Base-by-base conservation (phyloP, 2,888 invertebrate genomes). In the Ariolimax columbianus region DNA sequence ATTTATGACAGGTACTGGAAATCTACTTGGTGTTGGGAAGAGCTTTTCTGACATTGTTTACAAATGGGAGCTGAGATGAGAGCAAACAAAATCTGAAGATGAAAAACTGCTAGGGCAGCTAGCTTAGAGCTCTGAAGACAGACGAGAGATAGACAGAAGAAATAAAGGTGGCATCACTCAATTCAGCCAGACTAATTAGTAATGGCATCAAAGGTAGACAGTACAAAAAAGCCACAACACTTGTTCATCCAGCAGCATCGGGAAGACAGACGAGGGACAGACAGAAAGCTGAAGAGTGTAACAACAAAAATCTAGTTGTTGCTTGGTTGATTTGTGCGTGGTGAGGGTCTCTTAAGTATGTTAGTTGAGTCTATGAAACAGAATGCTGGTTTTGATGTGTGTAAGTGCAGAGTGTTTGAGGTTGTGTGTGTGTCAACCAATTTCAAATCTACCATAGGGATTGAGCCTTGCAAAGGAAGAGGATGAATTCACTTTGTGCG, bases 401-500 rank as follows among this genome's bases (percentile, higher is more conserved):
- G 59, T 6, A 78, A 40, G 36, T 75, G 40, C 26, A 47, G 14
- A n/a, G 43, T 77, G 26, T 77, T 30, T 77, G 51, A 70, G 23
- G 33, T 33, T 38, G 4, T 63, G 78, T 63, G n/a, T 63, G 78
- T 19, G 26, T 59, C 59, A 79, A 43, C 30, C 43, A 40, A 70
- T 51, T 63, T 84, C 51, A 72, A 78, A 72, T 78, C 83, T 84
- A 84, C 83, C 83, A 77, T 84, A 68, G n/a, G 63, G 73, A 84
- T 77, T 78, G 83, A 70, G 59, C 78, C 78, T 78, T 43, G 77
- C 38, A 77, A 72, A 78, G 83, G 77, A 78, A 84, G 83, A 78
- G 77, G 83, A 70, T 70, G 83, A 70, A 77, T 70, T 84, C 83
- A 84, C 78, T 78, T 84, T 84, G 77, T 68, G 70, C 83, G 70